Conservation (phyloP, 2,888 invertebrate genomes). For the Drosophila meridionalis region DNA sequence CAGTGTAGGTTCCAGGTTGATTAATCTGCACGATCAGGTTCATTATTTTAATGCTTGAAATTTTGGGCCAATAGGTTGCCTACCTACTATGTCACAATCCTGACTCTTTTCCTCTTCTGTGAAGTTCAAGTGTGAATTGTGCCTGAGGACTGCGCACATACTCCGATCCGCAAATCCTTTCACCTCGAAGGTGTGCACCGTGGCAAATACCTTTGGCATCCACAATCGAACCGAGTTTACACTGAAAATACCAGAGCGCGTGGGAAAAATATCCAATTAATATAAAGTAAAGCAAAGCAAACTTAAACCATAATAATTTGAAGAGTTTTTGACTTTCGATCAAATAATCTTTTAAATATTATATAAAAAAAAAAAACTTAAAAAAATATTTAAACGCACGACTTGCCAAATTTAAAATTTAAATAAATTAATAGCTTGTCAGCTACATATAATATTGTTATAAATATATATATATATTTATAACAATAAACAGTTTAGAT, state of each 20-base stretch:
- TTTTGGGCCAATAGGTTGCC: conserved; percentile 31
- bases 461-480: too few species aligned
- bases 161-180: conserved; percentile 45
- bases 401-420: too few species aligned
- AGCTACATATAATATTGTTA: too few species aligned
- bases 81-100: conserved; percentile 68
- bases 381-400: too few species aligned
- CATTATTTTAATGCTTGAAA: conserved; percentile 57
- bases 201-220: conserved; percentile 93
- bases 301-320: too few species aligned
- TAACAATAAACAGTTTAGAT: too few species aligned
- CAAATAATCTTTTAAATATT: too few species aligned
- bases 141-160: conserved; percentile 77
- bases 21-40: conserved; percentile 41
- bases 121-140: conserved; percentile 39
- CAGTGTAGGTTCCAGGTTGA: conserved; percentile 43
- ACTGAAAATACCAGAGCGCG: conserved; percentile 82
- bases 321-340: too few species aligned
- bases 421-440: too few species aligned
- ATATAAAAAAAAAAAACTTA: too few species aligned
- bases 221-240: conserved; percentile 93
- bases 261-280: background rate
- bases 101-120: background rate
- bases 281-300: too few species aligned
- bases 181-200: conserved; percentile 86